Base-by-base conservation (phyloP, 2,888 invertebrate species). In the Schizotus pectinicornis region DNA sequence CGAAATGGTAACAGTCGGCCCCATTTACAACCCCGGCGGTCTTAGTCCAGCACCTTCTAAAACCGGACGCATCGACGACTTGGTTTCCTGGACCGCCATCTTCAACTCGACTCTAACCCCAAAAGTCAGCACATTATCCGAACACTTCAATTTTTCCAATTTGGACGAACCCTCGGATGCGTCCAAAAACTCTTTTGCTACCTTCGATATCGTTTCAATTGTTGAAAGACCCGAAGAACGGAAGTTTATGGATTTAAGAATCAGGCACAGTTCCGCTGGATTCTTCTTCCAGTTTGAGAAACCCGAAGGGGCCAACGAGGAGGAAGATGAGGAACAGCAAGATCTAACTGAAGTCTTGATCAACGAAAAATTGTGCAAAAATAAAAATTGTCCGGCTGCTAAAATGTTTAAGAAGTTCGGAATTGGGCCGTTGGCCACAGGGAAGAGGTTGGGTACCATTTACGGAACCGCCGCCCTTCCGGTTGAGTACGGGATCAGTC, bases 391-490 rank as follows among this genome's bases (percentile, higher is more conserved):
- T 59, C 79, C 79, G 0, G 79, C 75, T 3, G 78, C 73, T 0
- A 69, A 68, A 38, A 74, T 75, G 51, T 80, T 80, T 56, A 77
- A 77, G 59, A 74, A 79, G 42, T 77, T 68, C 46, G 80, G 80
- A 13, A 73, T 80, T 7, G 80, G 80, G 2, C 80, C 79, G 2
- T 63, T 79, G 32, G 77, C 79, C 0, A 75, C 65, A 1, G 74
- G 73, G 6, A 67, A 68, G 50, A 74, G 75, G 31, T 60, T 79
- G 43, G 80, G 80, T 13, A 74, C 76, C 0, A 35, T 78, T 9
- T 70, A 71, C 38, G 61, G 61, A n/a, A 61, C 69, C 1, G 63
- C 71, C 32, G 67, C 72, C 13, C 8, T 38, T 7, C 72, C 74
- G 1, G 50, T 64, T 22, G 67, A 67, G 1, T 77, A 77, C 56